Percentiles rank a stretch among this genome's conserved stretches.
phyloP scores from a whole-genome alignment of 2,888 invertebrate species.

The Synergus itoensis region DNA sequence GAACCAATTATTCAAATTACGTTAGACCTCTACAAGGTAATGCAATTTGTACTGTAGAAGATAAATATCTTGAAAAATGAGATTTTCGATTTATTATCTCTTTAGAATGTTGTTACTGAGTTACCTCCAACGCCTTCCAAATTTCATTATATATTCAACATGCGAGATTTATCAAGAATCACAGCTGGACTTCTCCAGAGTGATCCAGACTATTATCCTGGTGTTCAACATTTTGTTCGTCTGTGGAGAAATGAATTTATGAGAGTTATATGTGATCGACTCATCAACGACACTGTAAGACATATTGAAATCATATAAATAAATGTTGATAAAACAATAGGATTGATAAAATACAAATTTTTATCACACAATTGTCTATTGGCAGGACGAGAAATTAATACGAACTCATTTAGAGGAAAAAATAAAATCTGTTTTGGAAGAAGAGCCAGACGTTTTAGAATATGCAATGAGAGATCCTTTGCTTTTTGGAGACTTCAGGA shows the following conservation, averaged over 20 bases:
- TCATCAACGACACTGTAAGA: conserved; percentile 83
- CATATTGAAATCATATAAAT: conserved; percentile 38
- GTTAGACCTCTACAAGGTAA: conserved; percentile 88
- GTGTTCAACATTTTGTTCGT: conserved; percentile 85
- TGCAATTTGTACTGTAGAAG: conserved; percentile 35
- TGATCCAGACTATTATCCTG: conserved; percentile 84
- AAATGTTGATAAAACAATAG: conserved; percentile 9
- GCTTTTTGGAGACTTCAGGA: conserved; percentile 93
- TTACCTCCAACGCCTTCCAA: conserved; percentile 95
- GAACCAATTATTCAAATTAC: conserved; percentile 88
- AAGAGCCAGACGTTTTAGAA: conserved; percentile 80
- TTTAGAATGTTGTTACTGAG: conserved; percentile 85
- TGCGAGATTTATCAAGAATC: conserved; percentile 93
- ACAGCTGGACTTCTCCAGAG: conserved; percentile 90
- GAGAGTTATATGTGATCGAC: conserved; percentile 91
- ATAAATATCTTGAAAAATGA: conserved; percentile 19
- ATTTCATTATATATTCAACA: conserved; percentile 97
- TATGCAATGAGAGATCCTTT: conserved; percentile 90
- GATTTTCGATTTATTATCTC: conserved; percentile 43
- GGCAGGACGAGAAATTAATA: conserved; percentile 84
- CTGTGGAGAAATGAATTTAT: conserved; percentile 96
- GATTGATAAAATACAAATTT: not conserved
- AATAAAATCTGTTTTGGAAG: conserved; percentile 80
- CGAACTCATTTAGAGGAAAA: conserved; percentile 81
- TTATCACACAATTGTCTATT: not conserved